Base-by-base conservation (phyloP, 2,797 vertebrate genomes). In the Tadarida brasiliensis region DNA sequence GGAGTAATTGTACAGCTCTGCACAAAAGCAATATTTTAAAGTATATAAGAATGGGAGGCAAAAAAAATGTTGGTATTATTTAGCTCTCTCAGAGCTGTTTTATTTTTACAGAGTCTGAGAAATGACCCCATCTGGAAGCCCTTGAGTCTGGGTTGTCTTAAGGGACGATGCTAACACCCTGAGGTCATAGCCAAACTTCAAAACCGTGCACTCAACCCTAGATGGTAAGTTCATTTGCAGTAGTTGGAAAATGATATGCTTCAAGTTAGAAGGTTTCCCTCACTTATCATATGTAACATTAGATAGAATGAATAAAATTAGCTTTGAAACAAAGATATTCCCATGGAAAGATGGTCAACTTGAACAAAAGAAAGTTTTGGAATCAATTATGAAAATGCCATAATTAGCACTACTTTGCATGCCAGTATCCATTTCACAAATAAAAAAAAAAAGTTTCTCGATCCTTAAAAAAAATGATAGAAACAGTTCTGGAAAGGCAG, bases 381-480 rank as follows among this genome's bases (percentile, higher is more conserved):
- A 95, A 82, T 96, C 70, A 44, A 63, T 88, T 95, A 78, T 86
- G 96, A 97, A 91, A 83, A 88, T 11, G 57, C 70, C 65, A 91
- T 39, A 97, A 93, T 68, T 91, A 35, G 0, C 0, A 28, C 56
- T 89, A 35, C 56, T 33, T 5, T 26, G 26, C 28, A 89, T 59
- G 76, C 93, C 54, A 91, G 56, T 56, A 78, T 93, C 87, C 93
- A 35, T 73, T 96, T 96, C 65, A 76, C 54, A 63, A 74, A 94
- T 71, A 57, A 61, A 47, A 35, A 61, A 92, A 84, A 0, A 68
- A 87, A 80, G 30, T 87, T 68, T 86, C 67, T 19, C 26, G 3
- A 57, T 35, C 7, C 17, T 85, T 88, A 94, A 95, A 97, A 95
- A 78, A 33, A 44, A 90, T 44, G 92, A 96, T 57, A 96, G 87